Base-by-base conservation (phyloP, 2,797 vertebrate species). In the Labroides dimidiatus region DNA sequence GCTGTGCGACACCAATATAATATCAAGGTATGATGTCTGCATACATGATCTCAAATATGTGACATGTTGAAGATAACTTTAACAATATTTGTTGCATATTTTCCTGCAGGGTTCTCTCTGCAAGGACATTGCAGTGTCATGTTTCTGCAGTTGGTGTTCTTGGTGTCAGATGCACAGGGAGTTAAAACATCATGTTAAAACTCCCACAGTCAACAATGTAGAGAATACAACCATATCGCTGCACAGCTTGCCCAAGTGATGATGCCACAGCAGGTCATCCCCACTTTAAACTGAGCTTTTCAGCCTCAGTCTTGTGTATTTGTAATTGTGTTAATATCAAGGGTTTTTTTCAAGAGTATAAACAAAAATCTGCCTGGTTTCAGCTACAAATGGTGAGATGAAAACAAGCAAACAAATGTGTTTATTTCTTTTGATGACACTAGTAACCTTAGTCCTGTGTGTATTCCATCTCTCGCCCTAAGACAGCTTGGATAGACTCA, bases 91-190 rank as follows among this genome's bases (percentile, higher is more conserved):
- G 4, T 6, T 1, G 8, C 30, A 33, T 33, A 33, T n/a, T 61
- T 43, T 39, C 45, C 47, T 50, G 41, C 76, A 93, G 93, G 91
- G 93, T 0, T 75, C 64, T 4, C 0, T 93, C 17, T 93, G 84
- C 21, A 66, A 84, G 2, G 92, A 94, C 84, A 84, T 92, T 0
- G 0, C 43, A 0, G 0, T 53, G 2, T 62, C 90, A 50, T 88
- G 84, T 45, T 90, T 54, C 80, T 93, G 93, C 0, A 0, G 2
- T 0, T 68, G 53, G 49, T 93, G 93, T 72, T 50, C 75, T 2
- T 93, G 91, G 92, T 93, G 91, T 76, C 93, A 93, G 75, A 87
- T 94, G 79, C 77, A 86, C 10, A 85, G 91, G 0, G 92, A 94
- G 75, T 27, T 93, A 0, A 85, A 70, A 30, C 0, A 69, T 1